Evolutionary conservation across 64 coral and sea anemone genomes (phyloP), one percentile per base, ranked within the genome.

Genomic region (Stichodactyla mertensii): DNA sequence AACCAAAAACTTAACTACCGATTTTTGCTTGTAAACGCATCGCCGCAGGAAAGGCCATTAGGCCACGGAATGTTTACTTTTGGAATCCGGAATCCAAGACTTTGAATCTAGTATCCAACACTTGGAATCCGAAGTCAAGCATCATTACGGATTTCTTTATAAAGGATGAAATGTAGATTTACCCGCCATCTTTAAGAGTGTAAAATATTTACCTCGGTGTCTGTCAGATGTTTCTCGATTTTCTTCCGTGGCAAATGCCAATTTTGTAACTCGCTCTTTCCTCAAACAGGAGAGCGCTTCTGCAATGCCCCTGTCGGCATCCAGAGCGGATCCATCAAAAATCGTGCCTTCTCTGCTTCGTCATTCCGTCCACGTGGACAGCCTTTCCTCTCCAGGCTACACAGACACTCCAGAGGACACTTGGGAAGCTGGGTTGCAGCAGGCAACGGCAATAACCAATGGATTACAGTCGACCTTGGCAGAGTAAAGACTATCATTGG

Each of bases 381-480:
- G 18, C 88, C 82, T 82, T 89, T 90, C 64, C 82, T 82, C 15
- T 80, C 94, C 20, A 90, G 94, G 57, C 85, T 79, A 54, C 87
- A 93, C 54, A 89, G 80, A 23, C 70, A 28, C 62, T 58, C 22
- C 79, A 84, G 71, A 60, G 88, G 94, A 23, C 60, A 89, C 28
- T 82, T 92, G 6, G 94, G 91, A 54, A 87, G 80, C 1, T 97
- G 94, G 94, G 82, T 92, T 12, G 85, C 94, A 12, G 86, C 77
- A 19, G 55, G 85, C 77, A 78, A 85, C 6, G 91, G 91, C 51
- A 93, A 78, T 20, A 84, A 90, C 62, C 94, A 97, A 57, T 97
- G 94, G 94, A 11, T 97, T 11, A 92, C 83, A 79, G 88, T 93
- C 9, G 91, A 97, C 60, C 83, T 97, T 64, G 88, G 91, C 79